These are phyloP conservation scores for Neotoxoptera formosana DNA, from an alignment of 1,140 invertebrate species.

Conservation along the genomic window DNA sequence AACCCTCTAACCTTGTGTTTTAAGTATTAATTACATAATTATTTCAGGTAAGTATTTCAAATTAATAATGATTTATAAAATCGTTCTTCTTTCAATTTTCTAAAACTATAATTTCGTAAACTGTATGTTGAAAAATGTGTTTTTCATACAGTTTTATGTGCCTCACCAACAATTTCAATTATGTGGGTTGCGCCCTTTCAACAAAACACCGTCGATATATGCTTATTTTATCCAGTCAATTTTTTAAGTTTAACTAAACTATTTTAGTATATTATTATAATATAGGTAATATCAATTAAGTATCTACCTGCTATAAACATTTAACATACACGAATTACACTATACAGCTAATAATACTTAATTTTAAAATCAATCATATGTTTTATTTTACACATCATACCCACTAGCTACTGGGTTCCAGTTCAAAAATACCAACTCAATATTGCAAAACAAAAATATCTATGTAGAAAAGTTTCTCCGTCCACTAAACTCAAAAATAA, in stretches of 20 bases:
- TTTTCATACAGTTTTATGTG: too few relatives aligned
- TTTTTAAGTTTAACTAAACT: neutral
- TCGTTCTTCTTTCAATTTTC: too few relatives aligned
- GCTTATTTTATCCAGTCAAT: constrained; percentile 10
- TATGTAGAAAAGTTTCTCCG: neutral
- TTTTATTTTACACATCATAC: neutral
- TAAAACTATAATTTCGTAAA: too few relatives aligned
- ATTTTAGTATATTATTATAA: neutral
- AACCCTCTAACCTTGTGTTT: too few relatives aligned
- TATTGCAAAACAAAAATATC: neutral
- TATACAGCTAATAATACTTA: neutral
- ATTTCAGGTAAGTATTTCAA: too few relatives aligned
- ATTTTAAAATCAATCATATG: constrained; percentile 12
- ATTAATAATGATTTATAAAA: too few relatives aligned
- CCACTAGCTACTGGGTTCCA: neutral
- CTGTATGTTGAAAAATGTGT: too few relatives aligned
- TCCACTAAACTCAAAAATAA: neutral
- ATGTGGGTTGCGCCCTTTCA: too few relatives aligned
- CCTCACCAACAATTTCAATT: too few relatives aligned
- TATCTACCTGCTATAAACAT: neutral
- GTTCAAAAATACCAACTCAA: neutral
- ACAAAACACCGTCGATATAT: too few relatives aligned
- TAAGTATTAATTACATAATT: too few relatives aligned
- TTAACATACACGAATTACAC: constrained; percentile 25
- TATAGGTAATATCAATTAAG: neutral